Base-by-base conservation (phyloP, 1,140 invertebrate species). In the Hylaeus volcanicus region DNA sequence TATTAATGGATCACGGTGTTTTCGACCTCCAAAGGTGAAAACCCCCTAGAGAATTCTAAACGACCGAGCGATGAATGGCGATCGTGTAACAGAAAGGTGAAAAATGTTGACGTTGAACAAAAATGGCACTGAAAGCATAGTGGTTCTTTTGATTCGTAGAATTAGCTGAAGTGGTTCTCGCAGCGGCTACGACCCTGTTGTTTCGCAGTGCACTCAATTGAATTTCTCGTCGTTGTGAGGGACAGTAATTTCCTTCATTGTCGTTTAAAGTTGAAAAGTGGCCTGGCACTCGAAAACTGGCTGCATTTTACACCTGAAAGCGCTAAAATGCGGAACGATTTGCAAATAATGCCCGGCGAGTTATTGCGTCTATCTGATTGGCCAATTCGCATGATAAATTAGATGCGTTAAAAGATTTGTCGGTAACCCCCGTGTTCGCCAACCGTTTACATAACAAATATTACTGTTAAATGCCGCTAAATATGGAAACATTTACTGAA, bases 311-410 rank as follows among this genome's bases (percentile, higher is more conserved):
- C 69, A 72, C 60, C 14, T 4, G 69, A 72, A 58, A 65, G 71
- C 70, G 61, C 66, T 79, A 74, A 79, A 79, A 79, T 11, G 71
- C 51, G n/a, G 41, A 26, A 65, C 77, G 41, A 79, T 74, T 79
- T 41, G 26, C 61, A 39, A 53, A 74, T 66, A 74, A 72, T 65
- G 43, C 15, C 48, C 41, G 1, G 26, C 15, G 1, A 4, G 43
- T 61, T 71, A 69, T 64, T 45, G 6, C 51, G 43, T 26, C 5
- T 12, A 58, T 14, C 12, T 74, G 70, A 74, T 66, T 74, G 61
- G 51, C 12, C 71, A 64, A 58, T 79, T 74, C 56, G 14, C 3
- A 26, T 6, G 61, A 74, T 74, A 51, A 79, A 79, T 79, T 74
- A 26, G 15, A 65, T 26, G 43, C 43, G 41, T 74, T 79, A 74